Evolutionary conservation across 2,113 vertebrate genomes (phyloP), one percentile per base, ranked within the genome.

Genomic region (Columbina picui): DNA sequence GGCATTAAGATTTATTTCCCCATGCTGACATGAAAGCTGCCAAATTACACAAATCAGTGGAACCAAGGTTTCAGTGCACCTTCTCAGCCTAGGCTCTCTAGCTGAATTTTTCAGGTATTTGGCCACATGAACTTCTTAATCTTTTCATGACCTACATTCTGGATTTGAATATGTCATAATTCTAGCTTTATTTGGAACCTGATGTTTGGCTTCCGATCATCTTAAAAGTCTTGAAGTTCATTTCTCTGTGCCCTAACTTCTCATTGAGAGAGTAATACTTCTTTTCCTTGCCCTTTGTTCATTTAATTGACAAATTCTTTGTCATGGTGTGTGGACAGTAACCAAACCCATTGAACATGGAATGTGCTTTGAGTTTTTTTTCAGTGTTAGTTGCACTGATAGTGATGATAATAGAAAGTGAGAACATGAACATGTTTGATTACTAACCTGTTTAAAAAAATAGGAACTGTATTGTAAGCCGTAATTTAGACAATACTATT

Each of bases 381-480:
- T 65, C 57, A 34, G 19, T 12, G 36, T 55, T 60, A 64, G 14
- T 36, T 82, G 71, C 49, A 52, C 17, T n/a, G 47, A n/a, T 1
- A 57, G 12, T 43, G 10, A 27, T 41, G 52, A 26, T 45, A 50
- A 39, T 9, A 75, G 30, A 23, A 82, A 84, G 19, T 7, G 36
- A 78, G 39, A 82, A 68, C 6, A 34, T 20, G 49, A 52, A 12
- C 2, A 1, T 12, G n/a, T 45, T 61, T 84, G n/a, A 36, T 76
- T 91, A 29, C 20, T 57, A 49, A 65, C 19, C 43, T 67, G 39
- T 52, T 83, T 57, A 27, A 57, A 76, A 76, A 45, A 83, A 61
- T 6, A 73, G 20, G 3, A n/a, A 3, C 9, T 26, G 6, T 2
- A 0, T 25, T 53, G 30, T 49, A 89, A 91, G 57, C 8, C 0